A percentile compares a stretch with the other conserved stretches of the same genome.
phyloP scores from a whole-genome alignment of 2,113 vertebrate genomes.

The Paracanthobrama guichenoti region DNA sequence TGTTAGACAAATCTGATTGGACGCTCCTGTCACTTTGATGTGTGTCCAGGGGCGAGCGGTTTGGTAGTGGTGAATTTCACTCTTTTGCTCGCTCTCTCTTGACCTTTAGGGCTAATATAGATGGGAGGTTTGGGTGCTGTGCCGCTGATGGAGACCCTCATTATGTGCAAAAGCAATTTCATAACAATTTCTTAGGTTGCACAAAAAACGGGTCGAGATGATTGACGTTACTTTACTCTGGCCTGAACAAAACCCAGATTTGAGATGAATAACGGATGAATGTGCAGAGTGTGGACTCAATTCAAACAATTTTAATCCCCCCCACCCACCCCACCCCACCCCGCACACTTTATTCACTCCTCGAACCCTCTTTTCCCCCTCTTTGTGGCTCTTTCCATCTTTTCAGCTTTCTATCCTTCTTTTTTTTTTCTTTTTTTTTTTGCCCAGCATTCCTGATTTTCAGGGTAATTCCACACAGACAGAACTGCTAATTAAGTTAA shows the following conservation, averaged over 20 bases:
- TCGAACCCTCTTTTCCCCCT: neutral
- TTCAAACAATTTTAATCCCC: conserved; percentile 84
- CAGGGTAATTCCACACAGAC: conserved; percentile 76
- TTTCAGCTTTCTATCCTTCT: conserved; percentile 65
- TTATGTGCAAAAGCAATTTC: conserved; percentile 81
- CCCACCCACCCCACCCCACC: conserved; percentile 15
- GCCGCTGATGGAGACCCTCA: conserved; percentile 63
- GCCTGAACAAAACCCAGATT: conserved; percentile 81
- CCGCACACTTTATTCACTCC: conserved; percentile 57
- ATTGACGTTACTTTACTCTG: conserved; percentile 83
- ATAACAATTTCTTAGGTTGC: conserved; percentile 80
- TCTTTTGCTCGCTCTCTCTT: conserved; percentile 45
- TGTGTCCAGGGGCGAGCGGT: conserved; percentile 80
- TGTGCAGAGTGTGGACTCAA: conserved; percentile 78
- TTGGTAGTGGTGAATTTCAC: conserved; percentile 80
- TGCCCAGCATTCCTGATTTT: conserved; percentile 75
- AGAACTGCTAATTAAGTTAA: conserved; percentile 77
- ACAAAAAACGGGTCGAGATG: conserved; percentile 77
- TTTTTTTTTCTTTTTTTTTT: no score
- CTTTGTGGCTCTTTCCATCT: conserved; percentile 54
- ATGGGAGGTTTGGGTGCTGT: conserved; percentile 53
- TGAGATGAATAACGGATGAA: conserved; percentile 80
- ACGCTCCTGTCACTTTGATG: conserved; percentile 86
- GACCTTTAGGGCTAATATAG: conserved; percentile 62
- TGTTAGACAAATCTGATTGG: conserved; percentile 88